phyloP scores from a whole-genome alignment of 2,797 vertebrate genomes.

The Carcharodon carcharias region DNA sequence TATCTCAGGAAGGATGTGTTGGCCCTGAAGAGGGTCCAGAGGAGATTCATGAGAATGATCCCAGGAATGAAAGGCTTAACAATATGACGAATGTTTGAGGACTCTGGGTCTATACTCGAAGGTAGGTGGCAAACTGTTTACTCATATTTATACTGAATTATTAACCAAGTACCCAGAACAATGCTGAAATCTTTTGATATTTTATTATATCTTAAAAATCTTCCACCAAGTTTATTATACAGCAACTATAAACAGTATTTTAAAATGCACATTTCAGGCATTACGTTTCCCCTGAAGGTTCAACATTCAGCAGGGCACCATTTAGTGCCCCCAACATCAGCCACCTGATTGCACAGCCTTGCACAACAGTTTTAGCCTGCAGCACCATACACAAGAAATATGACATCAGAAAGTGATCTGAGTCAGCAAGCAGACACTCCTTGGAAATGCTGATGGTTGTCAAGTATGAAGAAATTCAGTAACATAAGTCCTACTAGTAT shows the following conservation, averaged over 20 bases:
- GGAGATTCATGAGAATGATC: too few relatives aligned
- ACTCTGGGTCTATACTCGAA: too few relatives aligned
- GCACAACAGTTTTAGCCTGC: not conserved
- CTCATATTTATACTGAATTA: not conserved
- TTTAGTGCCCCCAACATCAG: not conserved
- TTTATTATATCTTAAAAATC: not conserved
- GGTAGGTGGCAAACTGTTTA: not conserved
- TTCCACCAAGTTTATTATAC: not conserved
- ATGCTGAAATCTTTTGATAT: not conserved
- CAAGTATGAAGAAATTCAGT: not conserved
- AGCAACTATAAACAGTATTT: not conserved
- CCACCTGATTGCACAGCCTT: not conserved
- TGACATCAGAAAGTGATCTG: not conserved
- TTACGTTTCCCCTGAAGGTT: not conserved
- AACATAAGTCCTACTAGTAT: not conserved
- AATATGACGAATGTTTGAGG: too few relatives aligned
- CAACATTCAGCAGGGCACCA: not conserved
- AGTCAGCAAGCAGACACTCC: not conserved
- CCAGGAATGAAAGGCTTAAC: too few relatives aligned
- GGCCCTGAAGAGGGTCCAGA: too few relatives aligned
- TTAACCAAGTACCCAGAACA: not conserved
- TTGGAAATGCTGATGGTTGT: not conserved
- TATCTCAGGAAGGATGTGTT: too few relatives aligned
- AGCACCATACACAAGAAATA: not conserved
- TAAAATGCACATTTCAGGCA: not conserved